Evolutionary conservation across 2,797 vertebrate genomes (phyloP).

Genomic region (Rhynchotus rufescens): DNA sequence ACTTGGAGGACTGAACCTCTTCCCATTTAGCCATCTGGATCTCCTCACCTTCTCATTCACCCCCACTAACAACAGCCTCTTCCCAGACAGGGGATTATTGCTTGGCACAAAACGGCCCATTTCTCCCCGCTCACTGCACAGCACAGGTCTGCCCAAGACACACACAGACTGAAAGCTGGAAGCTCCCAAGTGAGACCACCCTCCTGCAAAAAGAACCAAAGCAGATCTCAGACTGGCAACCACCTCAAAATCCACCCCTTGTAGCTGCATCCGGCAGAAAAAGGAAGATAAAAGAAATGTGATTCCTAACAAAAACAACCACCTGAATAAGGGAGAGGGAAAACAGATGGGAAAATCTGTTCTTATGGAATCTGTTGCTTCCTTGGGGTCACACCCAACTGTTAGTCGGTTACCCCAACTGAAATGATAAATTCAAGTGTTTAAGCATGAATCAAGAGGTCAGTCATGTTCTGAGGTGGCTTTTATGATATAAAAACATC

Average conservation of each 20-base stretch:
- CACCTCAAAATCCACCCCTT: neutral
- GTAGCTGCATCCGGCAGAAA: neutral
- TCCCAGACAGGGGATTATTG: neutral
- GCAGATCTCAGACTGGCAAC: neutral
- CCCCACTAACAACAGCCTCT: neutral
- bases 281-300: neutral
- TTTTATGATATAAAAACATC: neutral
- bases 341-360: neutral
- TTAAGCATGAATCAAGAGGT: neutral
- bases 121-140: neutral
- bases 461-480: neutral
- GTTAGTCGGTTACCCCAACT: neutral
- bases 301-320: neutral
- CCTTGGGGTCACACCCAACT: neutral
- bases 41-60: neutral
- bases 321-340: neutral
- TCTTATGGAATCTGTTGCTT: neutral
- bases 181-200: neutral
- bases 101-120: accelerated
- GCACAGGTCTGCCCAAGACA: neutral
- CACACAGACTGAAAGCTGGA: neutral
- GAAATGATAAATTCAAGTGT: neutral
- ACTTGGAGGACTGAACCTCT: neutral
- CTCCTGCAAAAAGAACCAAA: neutral
- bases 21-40: neutral